Conservation (phyloP, 2,113 vertebrate species). For the Myrmecophaga tridactyla region DNA sequence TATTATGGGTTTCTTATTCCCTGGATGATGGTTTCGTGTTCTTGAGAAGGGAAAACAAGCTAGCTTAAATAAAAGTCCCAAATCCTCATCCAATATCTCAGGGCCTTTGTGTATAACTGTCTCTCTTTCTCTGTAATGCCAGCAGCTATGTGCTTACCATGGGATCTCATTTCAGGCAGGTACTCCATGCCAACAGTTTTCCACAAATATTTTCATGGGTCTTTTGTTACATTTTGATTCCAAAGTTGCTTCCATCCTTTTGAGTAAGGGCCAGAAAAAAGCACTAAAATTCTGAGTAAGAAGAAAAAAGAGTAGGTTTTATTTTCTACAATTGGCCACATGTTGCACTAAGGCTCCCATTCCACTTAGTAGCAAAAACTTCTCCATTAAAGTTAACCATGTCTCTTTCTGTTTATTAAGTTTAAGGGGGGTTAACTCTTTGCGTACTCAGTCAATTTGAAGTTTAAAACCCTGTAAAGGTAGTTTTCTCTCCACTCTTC, state of each 20-base stretch:
- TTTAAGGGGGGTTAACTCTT: neutral
- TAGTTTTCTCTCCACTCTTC: neutral
- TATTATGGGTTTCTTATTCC: constrained; percentile 41
- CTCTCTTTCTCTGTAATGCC: neutral
- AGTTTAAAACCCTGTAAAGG: neutral
- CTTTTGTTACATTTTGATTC: neutral
- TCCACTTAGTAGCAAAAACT: neutral
- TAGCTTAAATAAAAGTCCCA: constrained; percentile 42
- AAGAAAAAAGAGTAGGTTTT: neutral
- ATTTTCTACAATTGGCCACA: neutral
- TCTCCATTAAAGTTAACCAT: neutral
- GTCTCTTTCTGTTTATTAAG: neutral
- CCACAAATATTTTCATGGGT: neutral
- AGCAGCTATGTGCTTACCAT: neutral
- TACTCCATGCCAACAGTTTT: neutral
- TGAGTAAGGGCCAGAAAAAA: neutral
- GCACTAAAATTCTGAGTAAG: neutral
- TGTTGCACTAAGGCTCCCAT: neutral
- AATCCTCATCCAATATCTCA: neutral
- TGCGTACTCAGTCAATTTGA: neutral
- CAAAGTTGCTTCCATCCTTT: constrained; percentile 18
- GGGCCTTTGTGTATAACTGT: neutral
- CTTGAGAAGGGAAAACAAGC: constrained; percentile 47
- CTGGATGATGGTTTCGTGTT: constrained; percentile 6
- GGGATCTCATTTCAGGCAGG: neutral